Percentiles rank a stretch among this genome's conserved stretches.
Conservation (phyloP, 2,888 invertebrate genomes). For the Diadegma fenestrale region DNA sequence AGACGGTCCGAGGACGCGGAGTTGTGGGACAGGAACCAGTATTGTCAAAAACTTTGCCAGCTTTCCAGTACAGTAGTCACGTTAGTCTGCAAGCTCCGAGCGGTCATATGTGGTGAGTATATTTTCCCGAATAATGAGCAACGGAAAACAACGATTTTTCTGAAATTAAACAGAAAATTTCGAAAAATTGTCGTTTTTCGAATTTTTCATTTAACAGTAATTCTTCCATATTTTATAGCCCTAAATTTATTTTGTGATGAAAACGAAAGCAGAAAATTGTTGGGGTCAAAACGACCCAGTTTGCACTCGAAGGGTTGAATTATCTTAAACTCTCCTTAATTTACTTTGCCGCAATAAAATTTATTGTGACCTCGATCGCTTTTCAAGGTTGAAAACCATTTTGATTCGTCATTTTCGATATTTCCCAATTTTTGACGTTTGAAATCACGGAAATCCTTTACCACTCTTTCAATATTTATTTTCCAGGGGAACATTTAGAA, state of each 20-base stretch:
- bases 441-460: neutral
- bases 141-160: neutral
- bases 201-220: too few species aligned
- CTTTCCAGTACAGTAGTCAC: constrained; percentile 99
- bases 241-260: too few species aligned
- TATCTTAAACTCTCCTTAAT: neutral
- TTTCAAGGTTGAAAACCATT: neutral
- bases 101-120: constrained; percentile 97
- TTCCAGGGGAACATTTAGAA: constrained; percentile 96
- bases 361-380: neutral
- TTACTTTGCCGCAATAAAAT: neutral
- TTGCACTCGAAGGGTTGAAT: too few species aligned
- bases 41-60: constrained; percentile 94
- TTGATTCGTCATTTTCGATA: neutral
- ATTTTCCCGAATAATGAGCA: neutral
- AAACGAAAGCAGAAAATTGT: too few species aligned
- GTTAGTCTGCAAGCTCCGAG: constrained; percentile 98
- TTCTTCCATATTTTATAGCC: too few species aligned
- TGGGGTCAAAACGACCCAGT: too few species aligned
- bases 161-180: neutral
- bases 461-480: neutral
- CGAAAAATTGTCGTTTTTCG: too few species aligned
- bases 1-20: constrained; percentile 97
- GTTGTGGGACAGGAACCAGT: constrained; percentile 99
- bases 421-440: neutral